These are phyloP conservation scores for Herpetotheres cachinnans DNA, from an alignment of 2,113 vertebrate genomes.

Conservation along the genomic window DNA sequence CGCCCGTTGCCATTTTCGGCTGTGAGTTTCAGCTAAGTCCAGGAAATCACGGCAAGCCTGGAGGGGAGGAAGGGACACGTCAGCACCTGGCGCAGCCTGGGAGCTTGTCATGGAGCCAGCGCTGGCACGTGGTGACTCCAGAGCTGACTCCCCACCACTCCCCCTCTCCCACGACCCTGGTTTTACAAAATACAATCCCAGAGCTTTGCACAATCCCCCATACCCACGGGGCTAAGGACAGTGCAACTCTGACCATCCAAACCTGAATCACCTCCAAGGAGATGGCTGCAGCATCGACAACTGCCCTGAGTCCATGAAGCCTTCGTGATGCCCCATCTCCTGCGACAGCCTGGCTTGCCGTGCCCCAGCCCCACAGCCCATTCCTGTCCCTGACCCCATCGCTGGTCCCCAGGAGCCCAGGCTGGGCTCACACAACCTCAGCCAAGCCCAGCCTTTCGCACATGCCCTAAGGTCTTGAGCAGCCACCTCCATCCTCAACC, in stretches of 20 bases:
- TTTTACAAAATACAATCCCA: not conserved
- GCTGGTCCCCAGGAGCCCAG: rapidly evolving
- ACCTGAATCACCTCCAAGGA: not conserved
- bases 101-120: rapidly evolving
- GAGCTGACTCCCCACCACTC: rapidly evolving
- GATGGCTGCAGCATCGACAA: rapidly evolving
- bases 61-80: not conserved
- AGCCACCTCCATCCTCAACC: not conserved
- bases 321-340: rapidly evolving
- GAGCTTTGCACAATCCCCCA: rapidly evolving
- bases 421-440: not conserved
- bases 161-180: not conserved
- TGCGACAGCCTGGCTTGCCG: rapidly evolving
- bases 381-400: not conserved
- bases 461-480: not conserved
- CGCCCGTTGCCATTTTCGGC: conserved; percentile 92
- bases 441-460: rapidly evolving
- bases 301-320: rapidly evolving
- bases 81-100: rapidly evolving
- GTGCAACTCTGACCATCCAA: rapidly evolving
- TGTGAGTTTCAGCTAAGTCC: conserved; percentile 92
- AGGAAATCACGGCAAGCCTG: conserved; percentile 97
- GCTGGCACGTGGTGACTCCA: rapidly evolving
- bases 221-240: rapidly evolving
- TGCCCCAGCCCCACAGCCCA: not conserved